Conservation (phyloP, 2,797 vertebrate species). For the Capromys pilorides region DNA sequence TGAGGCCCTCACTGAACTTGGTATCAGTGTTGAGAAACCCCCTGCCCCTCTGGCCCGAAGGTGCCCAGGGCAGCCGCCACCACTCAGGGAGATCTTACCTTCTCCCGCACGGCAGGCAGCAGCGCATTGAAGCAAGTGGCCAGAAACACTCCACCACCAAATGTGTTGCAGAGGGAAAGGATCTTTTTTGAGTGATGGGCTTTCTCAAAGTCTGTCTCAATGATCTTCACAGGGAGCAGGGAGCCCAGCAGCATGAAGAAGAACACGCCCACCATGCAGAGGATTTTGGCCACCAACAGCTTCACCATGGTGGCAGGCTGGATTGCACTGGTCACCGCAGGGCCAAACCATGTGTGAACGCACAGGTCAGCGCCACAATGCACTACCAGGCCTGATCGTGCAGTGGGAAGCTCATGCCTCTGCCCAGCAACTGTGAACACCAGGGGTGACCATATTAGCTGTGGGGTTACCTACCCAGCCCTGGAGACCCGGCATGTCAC, state of each 20-base stretch:
- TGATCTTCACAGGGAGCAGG: conserved; percentile 91
- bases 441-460: not conserved
- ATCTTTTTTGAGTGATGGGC: conserved; percentile 86
- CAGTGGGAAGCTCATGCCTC: not conserved
- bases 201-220: conserved; percentile 89
- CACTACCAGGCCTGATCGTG: accelerated
- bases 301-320: conserved; percentile 83
- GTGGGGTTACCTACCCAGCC: not conserved
- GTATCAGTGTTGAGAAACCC: not conserved
- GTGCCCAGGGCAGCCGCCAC: accelerated
- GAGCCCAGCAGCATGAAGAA: conserved; percentile 91
- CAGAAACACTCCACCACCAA: conserved; percentile 95
- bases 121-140: conserved; percentile 95
- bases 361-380: accelerated
- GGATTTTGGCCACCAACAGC: conserved; percentile 90
- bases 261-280: conserved; percentile 91
- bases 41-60: not conserved
- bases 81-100: conserved; percentile 83
- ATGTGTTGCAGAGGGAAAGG: conserved; percentile 91
- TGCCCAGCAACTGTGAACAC: not conserved
- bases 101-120: conserved; percentile 88
- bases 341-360: not conserved
- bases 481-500: not conserved
- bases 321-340: not conserved
- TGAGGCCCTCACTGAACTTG: not conserved